Conservation (phyloP, 2,113 vertebrate genomes). For the Corythoichthys haematopterus region DNA sequence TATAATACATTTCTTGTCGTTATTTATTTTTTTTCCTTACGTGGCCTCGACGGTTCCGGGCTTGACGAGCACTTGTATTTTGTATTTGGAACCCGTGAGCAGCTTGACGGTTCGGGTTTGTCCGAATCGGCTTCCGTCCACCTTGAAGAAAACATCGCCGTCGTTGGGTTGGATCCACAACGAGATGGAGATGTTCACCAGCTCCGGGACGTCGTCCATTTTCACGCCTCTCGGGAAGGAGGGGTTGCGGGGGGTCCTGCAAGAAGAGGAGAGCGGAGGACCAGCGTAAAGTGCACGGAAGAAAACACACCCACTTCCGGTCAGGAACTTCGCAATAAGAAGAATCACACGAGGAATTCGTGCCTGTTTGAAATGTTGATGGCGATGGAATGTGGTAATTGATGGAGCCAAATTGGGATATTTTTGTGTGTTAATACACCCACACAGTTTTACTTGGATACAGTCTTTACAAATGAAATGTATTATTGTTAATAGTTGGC, state of each 20-base stretch:
- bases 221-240: constrained; percentile 1
- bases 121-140: constrained; percentile 92
- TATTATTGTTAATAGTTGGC: no score
- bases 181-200: constrained; percentile 83
- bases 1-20: no score
- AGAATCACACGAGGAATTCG: neutral
- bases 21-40: constrained; percentile 65
- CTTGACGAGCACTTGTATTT: constrained; percentile 86
- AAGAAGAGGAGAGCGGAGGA: constrained; percentile 23
- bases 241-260: constrained; percentile 1
- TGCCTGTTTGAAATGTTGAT: no score
- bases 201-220: constrained; percentile 85
- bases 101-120: constrained; percentile 96
- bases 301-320: neutral
- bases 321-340: neutral
- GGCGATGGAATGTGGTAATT: no score
- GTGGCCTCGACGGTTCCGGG: constrained; percentile 82
- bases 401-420: no score
- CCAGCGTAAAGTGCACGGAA: neutral
- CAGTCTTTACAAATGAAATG: no score
- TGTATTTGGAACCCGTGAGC: constrained; percentile 94
- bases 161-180: constrained; percentile 92
- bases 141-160: constrained; percentile 92
- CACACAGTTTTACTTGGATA: no score
- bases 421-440: no score